phyloP scores from a whole-genome alignment of 2,888 invertebrate species.

The Camptogramma bilineatum region DNA sequence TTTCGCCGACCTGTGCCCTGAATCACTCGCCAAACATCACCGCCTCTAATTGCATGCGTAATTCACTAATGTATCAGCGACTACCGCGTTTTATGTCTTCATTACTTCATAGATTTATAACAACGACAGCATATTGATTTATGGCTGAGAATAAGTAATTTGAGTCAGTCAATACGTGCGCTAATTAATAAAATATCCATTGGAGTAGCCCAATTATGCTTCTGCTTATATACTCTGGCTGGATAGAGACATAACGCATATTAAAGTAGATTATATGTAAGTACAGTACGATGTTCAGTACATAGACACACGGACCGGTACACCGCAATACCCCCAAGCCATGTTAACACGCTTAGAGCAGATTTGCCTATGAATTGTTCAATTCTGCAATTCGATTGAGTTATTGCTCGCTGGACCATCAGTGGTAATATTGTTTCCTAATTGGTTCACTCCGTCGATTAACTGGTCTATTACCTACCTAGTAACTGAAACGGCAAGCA shows the following conservation, averaged over 20 bases:
- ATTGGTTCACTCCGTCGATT: slow-evolving; percentile 52
- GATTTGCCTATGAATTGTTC: slow-evolving; percentile 81
- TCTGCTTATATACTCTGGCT: slow-evolving; percentile 40
- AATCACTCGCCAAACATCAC: slow-evolving; percentile 72
- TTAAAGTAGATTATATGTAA: slow-evolving; percentile 37
- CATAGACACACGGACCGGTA: slow-evolving; percentile 62
- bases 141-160: slow-evolving; percentile 37
- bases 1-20: slow-evolving; percentile 68
- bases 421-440: slow-evolving; percentile 58
- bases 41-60: slow-evolving; percentile 75
- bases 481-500: slow-evolving; percentile 14
- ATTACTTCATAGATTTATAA: slow-evolving; percentile 55
- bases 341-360: slow-evolving; percentile 79
- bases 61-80: slow-evolving; percentile 64
- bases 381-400: slow-evolving; percentile 69
- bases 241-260: slow-evolving; percentile 21
- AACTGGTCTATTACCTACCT: slow-evolving; percentile 40
- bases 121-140: slow-evolving; percentile 47
- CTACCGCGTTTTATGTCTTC: slow-evolving; percentile 37
- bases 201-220: slow-evolving; percentile 51
- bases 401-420: slow-evolving; percentile 65
- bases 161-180: slow-evolving; percentile 42
- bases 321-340: slow-evolving; percentile 74
- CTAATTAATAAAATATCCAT: slow-evolving; percentile 54
- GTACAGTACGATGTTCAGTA: slow-evolving; percentile 46